phyloP scores from a whole-genome alignment of 2,888 invertebrate genomes.

The Phengaris alcon region DNA sequence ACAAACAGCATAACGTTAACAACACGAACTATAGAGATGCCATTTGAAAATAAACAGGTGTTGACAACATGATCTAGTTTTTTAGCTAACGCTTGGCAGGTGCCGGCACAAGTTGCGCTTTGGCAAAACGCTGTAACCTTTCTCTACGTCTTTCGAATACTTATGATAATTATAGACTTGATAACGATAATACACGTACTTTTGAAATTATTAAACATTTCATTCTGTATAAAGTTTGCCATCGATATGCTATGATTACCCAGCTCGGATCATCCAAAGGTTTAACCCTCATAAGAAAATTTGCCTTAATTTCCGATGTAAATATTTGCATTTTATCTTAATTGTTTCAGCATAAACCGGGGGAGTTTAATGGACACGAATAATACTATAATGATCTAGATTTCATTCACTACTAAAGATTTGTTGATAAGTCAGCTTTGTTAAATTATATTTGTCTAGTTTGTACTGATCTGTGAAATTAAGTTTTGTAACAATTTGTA shows the following conservation, averaged over 20 bases:
- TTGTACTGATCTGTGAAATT: conserved; percentile 31
- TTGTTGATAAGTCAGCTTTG: conserved; percentile 27
- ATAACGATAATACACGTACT: conserved; percentile 2
- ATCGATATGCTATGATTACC: conserved; percentile 24
- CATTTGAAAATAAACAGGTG: conserved; percentile 30
- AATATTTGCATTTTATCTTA: conserved; percentile 58
- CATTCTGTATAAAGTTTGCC: conserved; percentile 27
- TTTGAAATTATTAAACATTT: conserved; percentile 5
- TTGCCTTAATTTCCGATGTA: conserved; percentile 34
- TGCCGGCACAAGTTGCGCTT: conserved; percentile 35
- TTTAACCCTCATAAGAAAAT: conserved; percentile 24
- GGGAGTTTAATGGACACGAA: conserved; percentile 49
- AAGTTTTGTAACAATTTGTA: conserved; percentile 50
- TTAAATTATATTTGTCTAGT: conserved; percentile 33
- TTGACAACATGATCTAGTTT: conserved; percentile 34
- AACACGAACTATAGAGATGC: conserved; percentile 18
- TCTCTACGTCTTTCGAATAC: conserved; percentile 28
- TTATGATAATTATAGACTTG: conserved; percentile 6
- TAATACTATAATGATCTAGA: conserved; percentile 11
- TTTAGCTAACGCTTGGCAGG: conserved; percentile 33
- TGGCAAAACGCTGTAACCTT: conserved; percentile 35
- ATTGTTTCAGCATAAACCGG: conserved; percentile 74
- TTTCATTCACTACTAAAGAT: conserved; percentile 21
- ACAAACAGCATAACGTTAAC: conserved; percentile 20
- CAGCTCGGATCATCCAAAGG: conserved; percentile 3